These are phyloP conservation scores for Habrosyne pyritoides DNA, from an alignment of 2,888 invertebrate species.

Conservation along the genomic window DNA sequence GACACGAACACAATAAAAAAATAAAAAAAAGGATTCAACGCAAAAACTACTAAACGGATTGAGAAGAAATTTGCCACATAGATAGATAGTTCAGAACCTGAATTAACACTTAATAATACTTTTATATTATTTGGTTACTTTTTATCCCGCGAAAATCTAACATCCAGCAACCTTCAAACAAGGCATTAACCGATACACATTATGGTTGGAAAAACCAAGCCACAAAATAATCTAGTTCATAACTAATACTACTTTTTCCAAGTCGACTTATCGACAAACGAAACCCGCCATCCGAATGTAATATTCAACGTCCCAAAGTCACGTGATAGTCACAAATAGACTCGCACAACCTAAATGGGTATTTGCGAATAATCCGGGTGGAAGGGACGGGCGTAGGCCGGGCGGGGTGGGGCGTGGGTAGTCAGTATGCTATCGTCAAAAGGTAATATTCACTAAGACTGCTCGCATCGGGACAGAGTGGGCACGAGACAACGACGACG, in stretches of 20 bases:
- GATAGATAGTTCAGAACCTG: too few relatives aligned
- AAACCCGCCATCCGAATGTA: background rate
- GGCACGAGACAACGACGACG: background rate
- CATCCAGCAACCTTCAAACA: too few relatives aligned
- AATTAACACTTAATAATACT: too few relatives aligned
- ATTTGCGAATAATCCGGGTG: background rate
- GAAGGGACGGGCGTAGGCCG: background rate
- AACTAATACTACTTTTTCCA: too few relatives aligned
- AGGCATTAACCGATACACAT: background rate
- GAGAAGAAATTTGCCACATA: too few relatives aligned
- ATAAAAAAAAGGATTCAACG: too few relatives aligned
- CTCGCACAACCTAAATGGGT: background rate
- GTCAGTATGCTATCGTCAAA: background rate
- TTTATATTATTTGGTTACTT: too few relatives aligned
- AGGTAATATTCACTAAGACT: background rate
- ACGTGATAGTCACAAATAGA: background rate
- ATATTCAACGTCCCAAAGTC: background rate
- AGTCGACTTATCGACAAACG: background rate
- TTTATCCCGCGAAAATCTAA: too few relatives aligned
- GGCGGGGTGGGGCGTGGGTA: background rate
- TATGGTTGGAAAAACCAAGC: background rate
- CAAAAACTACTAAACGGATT: too few relatives aligned
- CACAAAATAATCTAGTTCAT: background rate
- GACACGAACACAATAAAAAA: too few relatives aligned
- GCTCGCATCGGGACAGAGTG: background rate